Evolutionary conservation across 2,797 vertebrate species (phyloP).

Genomic region (Poeciliopsis infans): DNA sequence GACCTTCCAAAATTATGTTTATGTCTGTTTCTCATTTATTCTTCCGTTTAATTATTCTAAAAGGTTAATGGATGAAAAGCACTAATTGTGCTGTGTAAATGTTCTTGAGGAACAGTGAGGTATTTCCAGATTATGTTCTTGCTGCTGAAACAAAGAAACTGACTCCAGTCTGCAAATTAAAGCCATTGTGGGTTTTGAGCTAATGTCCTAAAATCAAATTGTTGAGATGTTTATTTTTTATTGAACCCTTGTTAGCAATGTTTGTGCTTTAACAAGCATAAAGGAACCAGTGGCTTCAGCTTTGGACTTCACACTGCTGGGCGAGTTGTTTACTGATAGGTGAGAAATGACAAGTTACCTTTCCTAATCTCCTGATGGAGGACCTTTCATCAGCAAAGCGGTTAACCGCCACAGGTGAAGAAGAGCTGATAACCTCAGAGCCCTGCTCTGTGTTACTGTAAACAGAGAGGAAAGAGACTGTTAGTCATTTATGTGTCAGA

Average conservation of each 20-base stretch:
- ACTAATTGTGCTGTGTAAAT: background rate
- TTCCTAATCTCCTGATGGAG: conserved; percentile 73
- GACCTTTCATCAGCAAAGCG: conserved; percentile 71
- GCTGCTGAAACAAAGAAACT: background rate
- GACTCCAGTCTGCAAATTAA: background rate
- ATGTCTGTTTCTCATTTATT: background rate
- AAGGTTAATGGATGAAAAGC: background rate
- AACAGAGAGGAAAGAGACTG: conserved; percentile 13
- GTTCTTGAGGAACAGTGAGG: background rate
- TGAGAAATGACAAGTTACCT: conserved; percentile 60
- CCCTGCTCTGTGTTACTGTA: conserved; percentile 54
- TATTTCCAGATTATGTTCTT: background rate
- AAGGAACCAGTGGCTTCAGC: background rate
- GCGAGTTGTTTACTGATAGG: background rate
- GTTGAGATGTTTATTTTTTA: background rate
- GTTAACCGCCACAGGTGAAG: conserved; percentile 64
- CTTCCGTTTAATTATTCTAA: background rate
- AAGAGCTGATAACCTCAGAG: conserved; percentile 31
- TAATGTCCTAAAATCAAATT: background rate
- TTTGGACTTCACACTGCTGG: background rate
- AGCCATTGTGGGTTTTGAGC: background rate
- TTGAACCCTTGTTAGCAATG: background rate
- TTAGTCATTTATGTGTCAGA: background rate
- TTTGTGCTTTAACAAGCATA: background rate
- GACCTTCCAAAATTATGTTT: background rate